Conservation (phyloP, 2,797 vertebrate genomes). For the Sebastes minor region DNA sequence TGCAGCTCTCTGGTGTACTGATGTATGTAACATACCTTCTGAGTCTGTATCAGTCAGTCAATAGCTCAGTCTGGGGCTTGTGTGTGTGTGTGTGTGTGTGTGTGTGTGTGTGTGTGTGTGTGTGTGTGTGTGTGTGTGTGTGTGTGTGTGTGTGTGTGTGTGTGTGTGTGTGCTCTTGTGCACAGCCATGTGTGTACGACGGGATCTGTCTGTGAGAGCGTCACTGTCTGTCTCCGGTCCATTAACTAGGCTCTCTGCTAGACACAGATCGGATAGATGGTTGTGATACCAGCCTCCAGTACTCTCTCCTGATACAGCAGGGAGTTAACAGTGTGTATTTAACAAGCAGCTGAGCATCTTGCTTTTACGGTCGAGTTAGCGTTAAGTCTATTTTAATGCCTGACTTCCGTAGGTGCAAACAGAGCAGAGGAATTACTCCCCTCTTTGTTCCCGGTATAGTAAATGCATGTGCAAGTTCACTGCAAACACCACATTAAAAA, state of each 20-base stretch:
- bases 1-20: slow-evolving; percentile 34
- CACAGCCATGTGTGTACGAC: slow-evolving; percentile 56
- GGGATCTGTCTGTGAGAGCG: slow-evolving; percentile 61
- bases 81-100: background rate
- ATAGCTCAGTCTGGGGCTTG: slow-evolving; percentile 58
- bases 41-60: slow-evolving; percentile 64
- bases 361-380: slow-evolving; percentile 35
- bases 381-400: slow-evolving; percentile 45
- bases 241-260: slow-evolving; percentile 76
- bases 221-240: slow-evolving; percentile 77
- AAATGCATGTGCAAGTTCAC: slow-evolving; percentile 4
- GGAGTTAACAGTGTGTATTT: slow-evolving; percentile 58
- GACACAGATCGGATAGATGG: slow-evolving; percentile 75
- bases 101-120: background rate
- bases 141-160: background rate
- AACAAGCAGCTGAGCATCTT: slow-evolving; percentile 51
- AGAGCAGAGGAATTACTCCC: slow-evolving; percentile 26
- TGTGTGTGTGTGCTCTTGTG: slow-evolving; percentile 19
- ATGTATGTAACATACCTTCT: slow-evolving; percentile 55
- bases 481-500: slow-evolving; percentile 27
- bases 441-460: slow-evolving; percentile 18
- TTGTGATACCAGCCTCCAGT: slow-evolving; percentile 63
- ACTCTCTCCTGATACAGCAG: slow-evolving; percentile 35
- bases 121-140: slow-evolving; percentile 28
- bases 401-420: slow-evolving; percentile 44